Percentiles rank a stretch among this genome's conserved stretches.
Conservation (phyloP, 2,113 vertebrate genomes). For the Catagonus wagneri region DNA sequence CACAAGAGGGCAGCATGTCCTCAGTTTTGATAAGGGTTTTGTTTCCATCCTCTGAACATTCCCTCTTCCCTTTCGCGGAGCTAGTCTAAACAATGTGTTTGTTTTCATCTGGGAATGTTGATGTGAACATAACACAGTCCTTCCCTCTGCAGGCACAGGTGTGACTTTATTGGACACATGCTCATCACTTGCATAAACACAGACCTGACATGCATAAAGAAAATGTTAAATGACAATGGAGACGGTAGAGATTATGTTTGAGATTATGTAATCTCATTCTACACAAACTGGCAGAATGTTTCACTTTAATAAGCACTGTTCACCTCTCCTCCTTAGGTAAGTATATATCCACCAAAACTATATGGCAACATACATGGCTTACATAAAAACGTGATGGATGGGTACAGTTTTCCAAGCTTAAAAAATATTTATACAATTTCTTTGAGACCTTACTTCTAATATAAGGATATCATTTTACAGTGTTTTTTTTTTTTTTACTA, state of each 20-base stretch:
- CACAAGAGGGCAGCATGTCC: constrained; percentile 86
- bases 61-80: neutral
- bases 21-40: constrained; percentile 69
- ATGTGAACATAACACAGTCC: neutral
- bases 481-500: neutral
- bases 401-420: neutral
- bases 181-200: neutral
- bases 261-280: neutral
- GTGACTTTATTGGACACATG: neutral
- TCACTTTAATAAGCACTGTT: neutral
- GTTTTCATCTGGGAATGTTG: neutral
- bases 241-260: neutral
- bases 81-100: constrained; percentile 52
- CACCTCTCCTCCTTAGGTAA: no score
- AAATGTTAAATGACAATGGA: neutral
- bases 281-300: neutral
- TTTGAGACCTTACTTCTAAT: neutral
- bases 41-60: neutral
- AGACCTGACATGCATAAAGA: neutral
- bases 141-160: neutral
- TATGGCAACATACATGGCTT: neutral
- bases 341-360: no score
- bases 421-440: constrained; percentile 9
- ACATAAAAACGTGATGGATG: neutral
- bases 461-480: neutral